Base-by-base conservation (phyloP, 1,140 invertebrate species). In the Drosophila varians region DNA sequence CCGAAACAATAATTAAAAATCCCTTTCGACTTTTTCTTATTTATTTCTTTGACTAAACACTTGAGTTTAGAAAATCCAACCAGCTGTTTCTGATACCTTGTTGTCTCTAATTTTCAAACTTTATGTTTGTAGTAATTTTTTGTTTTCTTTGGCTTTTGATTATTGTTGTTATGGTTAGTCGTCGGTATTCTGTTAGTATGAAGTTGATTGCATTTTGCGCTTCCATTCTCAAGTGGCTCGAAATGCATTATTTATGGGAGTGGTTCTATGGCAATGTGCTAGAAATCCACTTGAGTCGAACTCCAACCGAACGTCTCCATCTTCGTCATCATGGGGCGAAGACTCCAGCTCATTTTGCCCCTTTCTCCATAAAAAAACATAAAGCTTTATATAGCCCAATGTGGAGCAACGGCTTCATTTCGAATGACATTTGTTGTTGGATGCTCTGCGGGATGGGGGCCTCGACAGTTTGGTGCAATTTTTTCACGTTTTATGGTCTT, bases 361-460 rank as follows among this genome's bases (percentile, higher is more conserved):
- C 28, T 42, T 34, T 43, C 31, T 56, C 60, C 56, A 11, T 18
- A 18, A 18, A 42, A 31, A 9, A 14, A 42, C 16, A 16, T 38
- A 2, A 42, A 42, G 38, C 38, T 42, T 42, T 42, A 38, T 38
- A 38, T 11, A 16, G 21, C 28, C 12, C 16, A 36, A 80, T 76
- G 72, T 84, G 80, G 80, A 84, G 80, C 80, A 84, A 84, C 73
- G 80, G 66, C 80, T 84, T 84, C 76, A 84, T 84, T 84, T 65
- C 76, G 58, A 84, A 76, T 86, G 80, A 87, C 80, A 84, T 73
- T 78, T 74, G 80, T 57, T 73, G 76, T 65, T 80, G 79, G 80
- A 68, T 62, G 79, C 71, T 42, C 79, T 48, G 57, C 79, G 79
- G 79, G 80, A 86, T 61, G 76, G 61, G 60, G 64, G 38, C 43